Conservation (phyloP, 2,888 invertebrate species). For the Pecten maximus region DNA sequence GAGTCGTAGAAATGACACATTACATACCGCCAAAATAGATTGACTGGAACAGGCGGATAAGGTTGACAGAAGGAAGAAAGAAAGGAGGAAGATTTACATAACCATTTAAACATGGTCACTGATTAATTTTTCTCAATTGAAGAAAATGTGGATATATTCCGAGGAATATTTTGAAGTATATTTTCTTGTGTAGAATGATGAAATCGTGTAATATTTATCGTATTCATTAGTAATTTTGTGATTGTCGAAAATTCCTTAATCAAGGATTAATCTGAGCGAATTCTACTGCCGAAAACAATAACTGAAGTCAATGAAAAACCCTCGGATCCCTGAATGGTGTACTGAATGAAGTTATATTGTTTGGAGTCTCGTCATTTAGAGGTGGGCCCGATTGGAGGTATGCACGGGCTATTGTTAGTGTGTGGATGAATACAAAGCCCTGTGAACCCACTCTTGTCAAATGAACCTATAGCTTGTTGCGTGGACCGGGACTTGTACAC, state of each 20-base stretch:
- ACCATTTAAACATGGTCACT: not conserved
- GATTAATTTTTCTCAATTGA: not conserved
- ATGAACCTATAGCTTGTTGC: slow-evolving; percentile 49
- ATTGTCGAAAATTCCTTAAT: slow-evolving; percentile 1
- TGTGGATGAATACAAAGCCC: slow-evolving; percentile 23
- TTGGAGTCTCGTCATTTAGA: slow-evolving; percentile 31
- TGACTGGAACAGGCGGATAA: slow-evolving; percentile 19
- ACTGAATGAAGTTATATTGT: slow-evolving; percentile 24
- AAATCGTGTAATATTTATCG: not conserved
- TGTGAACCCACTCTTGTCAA: slow-evolving; percentile 31
- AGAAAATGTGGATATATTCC: not conserved
- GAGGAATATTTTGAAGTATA: not conserved
- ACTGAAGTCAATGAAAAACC: not conserved
- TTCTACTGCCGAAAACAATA: not conserved
- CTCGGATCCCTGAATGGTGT: not conserved
- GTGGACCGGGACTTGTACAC: slow-evolving; percentile 50
- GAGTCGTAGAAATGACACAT: slow-evolving; percentile 36
- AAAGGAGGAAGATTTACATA: not conserved
- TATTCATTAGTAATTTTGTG: not conserved
- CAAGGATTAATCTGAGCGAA: not conserved
- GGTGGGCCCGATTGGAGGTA: slow-evolving; percentile 33
- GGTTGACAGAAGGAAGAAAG: not conserved
- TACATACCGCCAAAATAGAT: slow-evolving; percentile 29
- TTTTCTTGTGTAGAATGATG: not conserved
- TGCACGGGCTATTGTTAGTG: slow-evolving; percentile 1